Evolutionary conservation across 2,797 vertebrate species (phyloP), one percentile per base, ranked within the genome.

Genomic region (Myotis vivesi): DNA sequence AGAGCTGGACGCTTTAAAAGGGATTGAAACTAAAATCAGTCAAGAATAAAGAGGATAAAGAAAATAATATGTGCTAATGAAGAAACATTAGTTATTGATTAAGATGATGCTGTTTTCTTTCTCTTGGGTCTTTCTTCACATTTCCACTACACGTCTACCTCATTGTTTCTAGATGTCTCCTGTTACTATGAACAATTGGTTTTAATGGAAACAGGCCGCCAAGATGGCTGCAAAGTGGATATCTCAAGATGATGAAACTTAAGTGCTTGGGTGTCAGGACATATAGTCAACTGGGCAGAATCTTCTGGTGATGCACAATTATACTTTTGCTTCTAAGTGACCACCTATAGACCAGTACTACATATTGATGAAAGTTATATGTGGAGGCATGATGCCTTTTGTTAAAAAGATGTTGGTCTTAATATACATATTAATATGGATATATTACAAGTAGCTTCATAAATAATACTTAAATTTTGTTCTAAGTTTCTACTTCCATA

Each of bases 401-500:
- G 30, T 73, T 82, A 68, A 72, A 95, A 57, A 6, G 12, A 46
- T 66, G 30, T 87, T 87, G 20, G 30, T 57, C 30, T 89, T 89
- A 36, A 59, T 73, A 66, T 38, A 19, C 76, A 94, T 53, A 68
- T 76, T 75, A 66, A 23, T 62, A 46, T 53, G 4, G 6, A 41
- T 71, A 6, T 92, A 28, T 76, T 81, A 72, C 12, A 86, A 53
- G 25, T 59, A 90, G 17, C 19, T 72, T 95, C 59, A 72, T 51
- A 62, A 88, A 88, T 83, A 82, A 88, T 87, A 82, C 5, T 79
- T 87, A 80, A 87, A 51, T 84, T 92, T 91, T 92, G 13, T 68
- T 55, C 17, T 90, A 87, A n/a, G 8, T 81, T 92, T 87, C 85
- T 76, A 68, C 4, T 89, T 66, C 82, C 16, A 17, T 62, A 77